Percentiles rank a stretch among this genome's conserved stretches.
phyloP scores from a whole-genome alignment of 2,888 invertebrate species.

The Oeneis ivallda region DNA sequence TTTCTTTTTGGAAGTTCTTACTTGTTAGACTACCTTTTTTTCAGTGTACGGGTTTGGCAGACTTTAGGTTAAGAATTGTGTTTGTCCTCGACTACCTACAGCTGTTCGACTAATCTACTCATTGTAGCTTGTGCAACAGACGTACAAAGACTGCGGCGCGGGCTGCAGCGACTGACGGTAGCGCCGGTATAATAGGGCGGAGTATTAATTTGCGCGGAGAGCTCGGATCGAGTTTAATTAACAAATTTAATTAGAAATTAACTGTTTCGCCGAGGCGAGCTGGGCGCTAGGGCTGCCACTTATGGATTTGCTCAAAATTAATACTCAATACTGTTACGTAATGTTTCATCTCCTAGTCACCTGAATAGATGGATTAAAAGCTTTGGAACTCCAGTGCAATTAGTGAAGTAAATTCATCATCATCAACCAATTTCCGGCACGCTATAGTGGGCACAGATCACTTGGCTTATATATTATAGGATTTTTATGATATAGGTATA shows the following conservation, averaged over 20 bases:
- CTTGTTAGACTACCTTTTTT: no score
- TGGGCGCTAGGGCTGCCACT: slow-evolving; percentile 50
- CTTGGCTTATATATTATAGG: no score
- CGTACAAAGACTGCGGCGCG: neutral
- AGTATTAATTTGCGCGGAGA: slow-evolving; percentile 67
- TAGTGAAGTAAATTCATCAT: no score
- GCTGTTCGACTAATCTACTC: no score
- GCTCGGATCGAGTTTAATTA: slow-evolving; percentile 78
- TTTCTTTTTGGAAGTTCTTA: no score
- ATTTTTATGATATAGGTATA: no score
- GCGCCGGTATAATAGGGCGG: slow-evolving; percentile 56
- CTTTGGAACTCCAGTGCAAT: no score
- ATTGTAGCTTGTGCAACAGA: neutral
- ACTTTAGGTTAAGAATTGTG: no score
- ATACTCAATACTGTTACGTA: neutral
- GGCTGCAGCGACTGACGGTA: slow-evolving; percentile 14
- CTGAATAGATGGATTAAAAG: neutral
- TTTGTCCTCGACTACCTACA: no score
- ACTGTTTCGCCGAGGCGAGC: slow-evolving; percentile 70
- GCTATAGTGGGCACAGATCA: no score
- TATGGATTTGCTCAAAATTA: neutral
- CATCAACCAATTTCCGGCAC: no score
- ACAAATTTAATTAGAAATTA: slow-evolving; percentile 83
- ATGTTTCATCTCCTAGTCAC: neutral
- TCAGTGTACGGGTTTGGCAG: no score